Percentiles rank a stretch among this genome's conserved stretches.
These are phyloP conservation scores for Chloroceryle aenea DNA, from an alignment of 2,113 vertebrate genomes.

Conservation along the genomic window DNA sequence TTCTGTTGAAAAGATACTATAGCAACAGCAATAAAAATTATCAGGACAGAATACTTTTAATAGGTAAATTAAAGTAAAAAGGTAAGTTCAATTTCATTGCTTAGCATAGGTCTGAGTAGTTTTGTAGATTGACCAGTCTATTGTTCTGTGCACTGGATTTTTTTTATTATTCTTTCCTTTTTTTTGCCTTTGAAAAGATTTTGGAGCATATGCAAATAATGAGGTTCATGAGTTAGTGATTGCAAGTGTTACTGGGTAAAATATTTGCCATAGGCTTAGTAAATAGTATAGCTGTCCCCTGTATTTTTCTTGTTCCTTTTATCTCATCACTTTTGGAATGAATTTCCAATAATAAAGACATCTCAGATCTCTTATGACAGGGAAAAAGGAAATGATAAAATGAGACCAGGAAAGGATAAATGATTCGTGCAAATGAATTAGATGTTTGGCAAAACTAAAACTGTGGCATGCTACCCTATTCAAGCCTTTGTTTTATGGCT, in stretches of 20 bases:
- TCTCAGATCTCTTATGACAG: not conserved
- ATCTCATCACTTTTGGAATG: not conserved
- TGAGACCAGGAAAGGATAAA: not conserved
- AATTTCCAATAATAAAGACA: not conserved
- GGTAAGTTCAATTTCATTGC: not conserved
- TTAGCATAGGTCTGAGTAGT: not conserved
- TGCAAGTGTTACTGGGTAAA: not conserved
- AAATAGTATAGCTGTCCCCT: not conserved
- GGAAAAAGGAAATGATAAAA: not conserved
- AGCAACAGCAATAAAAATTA: not conserved
- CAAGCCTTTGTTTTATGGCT: not conserved
- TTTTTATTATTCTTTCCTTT: no score
- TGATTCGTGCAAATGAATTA: not conserved
- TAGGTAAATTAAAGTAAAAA: not conserved
- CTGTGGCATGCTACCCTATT: not conserved
- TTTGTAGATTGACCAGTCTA: not conserved
- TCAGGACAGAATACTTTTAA: not conserved
- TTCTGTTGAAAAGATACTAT: not conserved
- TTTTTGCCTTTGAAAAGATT: not conserved
- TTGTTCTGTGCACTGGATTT: not conserved
- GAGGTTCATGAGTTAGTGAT: not conserved
- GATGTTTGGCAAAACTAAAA: not conserved
- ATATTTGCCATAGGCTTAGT: not conserved
- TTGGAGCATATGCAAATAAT: not conserved
- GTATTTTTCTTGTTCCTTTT: not conserved